phyloP scores from a whole-genome alignment of 1,140 invertebrate species.

The Archivesica marissinica region DNA sequence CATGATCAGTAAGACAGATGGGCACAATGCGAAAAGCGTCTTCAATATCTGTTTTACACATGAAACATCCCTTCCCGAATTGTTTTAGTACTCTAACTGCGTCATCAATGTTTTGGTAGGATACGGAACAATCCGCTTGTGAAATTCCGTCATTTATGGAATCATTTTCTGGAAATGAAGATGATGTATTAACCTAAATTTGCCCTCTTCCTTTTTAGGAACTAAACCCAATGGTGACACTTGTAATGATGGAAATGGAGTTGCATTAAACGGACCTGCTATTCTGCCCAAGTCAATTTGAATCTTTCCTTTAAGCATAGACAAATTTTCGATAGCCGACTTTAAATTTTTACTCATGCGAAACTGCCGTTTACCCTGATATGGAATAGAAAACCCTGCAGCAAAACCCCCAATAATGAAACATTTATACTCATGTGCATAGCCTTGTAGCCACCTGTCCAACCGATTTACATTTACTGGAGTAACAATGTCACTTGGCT shows the following conservation, averaged over 20 bases:
- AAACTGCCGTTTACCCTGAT: background rate
- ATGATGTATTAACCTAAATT: conserved; percentile 61
- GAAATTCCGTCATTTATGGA: conserved; percentile 64
- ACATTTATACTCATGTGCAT: background rate
- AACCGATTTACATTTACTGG: background rate
- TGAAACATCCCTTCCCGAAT: conserved; percentile 2
- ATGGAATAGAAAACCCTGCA: conserved; percentile 50
- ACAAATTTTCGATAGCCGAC: conserved; percentile 25
- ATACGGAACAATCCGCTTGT: conserved; percentile 16
- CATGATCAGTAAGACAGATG: conserved; percentile 54
- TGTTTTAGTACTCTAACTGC: conserved; percentile 33
- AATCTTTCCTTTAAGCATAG: conserved; percentile 7
- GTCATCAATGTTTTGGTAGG: conserved; percentile 57
- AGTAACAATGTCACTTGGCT: background rate
- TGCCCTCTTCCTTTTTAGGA: conserved; percentile 28
- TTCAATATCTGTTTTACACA: conserved; percentile 61
- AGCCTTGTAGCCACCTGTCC: background rate
- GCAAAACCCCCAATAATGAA: conserved; percentile 1
- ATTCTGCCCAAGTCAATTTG: conserved; percentile 3
- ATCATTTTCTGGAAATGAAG: conserved; percentile 12
- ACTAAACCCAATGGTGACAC: conserved; percentile 52
- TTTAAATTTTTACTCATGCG: conserved; percentile 23
- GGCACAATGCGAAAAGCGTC: conserved; percentile 55
- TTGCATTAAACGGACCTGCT: conserved; percentile 24
- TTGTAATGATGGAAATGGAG: conserved; percentile 33